Evolutionary conservation across 2,113 vertebrate genomes (phyloP), one percentile per base, ranked within the genome.

Genomic region (Lipotes vexillifer): DNA sequence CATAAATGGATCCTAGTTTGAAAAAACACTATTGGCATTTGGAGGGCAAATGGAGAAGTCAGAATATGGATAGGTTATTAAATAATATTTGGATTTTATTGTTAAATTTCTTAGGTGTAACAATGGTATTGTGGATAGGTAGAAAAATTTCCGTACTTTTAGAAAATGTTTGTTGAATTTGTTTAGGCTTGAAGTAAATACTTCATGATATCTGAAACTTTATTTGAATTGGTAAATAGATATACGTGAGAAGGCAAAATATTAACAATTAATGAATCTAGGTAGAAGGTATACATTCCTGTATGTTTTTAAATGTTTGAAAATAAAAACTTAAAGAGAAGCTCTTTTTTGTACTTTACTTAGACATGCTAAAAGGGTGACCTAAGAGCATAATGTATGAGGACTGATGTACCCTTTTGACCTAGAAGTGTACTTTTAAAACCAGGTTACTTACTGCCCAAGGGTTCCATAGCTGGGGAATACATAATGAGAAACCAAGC

Each of bases 391-490:
- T 57, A 93, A 89, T 20, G 9, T 31, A 68, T 41, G 90, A 85
- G 57, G 21, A 90, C 66, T 61, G 66, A 65, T 36, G 38, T 68
- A 55, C 93, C 95, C 85, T 96, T 97, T 97, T 98, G 96, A 98
- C 97, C 96, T 89, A 97, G 85, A 93, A 80, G 33, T 97, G 93
- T 98, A 96, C 77, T 81, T 97, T 94, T 97, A 86, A 97, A 98
- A 94, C 82, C 71, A 97, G 61, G 23, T 89, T 93, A 86, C 83
- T 93, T 96, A 96, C 83, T 96, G 96, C 96, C 84, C 21, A 93
- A 97, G 85, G 81, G 0, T 97, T 97, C 96, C 68, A n/a, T 80
- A 82, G 72, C 96, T 92, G 61, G 86, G 94, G 72, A 97, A 81
- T 84, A 91, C 95, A 97, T 95, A 98, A 98, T 97, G 84, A 97